These are phyloP conservation scores for Thera obeliscata DNA, from an alignment of 2,888 invertebrate species.

Conservation along the genomic window DNA sequence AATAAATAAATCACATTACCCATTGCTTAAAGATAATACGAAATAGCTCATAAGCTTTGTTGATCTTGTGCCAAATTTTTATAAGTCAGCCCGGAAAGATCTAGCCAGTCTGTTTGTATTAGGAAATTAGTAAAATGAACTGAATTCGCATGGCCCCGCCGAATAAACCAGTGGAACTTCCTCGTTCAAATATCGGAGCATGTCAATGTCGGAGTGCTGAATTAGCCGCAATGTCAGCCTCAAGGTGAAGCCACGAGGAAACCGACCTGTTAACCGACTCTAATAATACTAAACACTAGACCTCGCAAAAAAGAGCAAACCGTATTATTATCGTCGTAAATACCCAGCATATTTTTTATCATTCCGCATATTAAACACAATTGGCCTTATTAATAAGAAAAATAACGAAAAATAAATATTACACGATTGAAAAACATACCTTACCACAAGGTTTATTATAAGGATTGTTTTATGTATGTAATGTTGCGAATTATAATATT, in stretches of 20 bases:
- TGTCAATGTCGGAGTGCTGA: conserved; percentile 77
- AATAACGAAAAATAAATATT: too few species aligned
- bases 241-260: conserved; percentile 73
- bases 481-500: too few species aligned
- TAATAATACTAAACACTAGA: conserved; percentile 49
- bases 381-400: background rate
- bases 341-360: background rate
- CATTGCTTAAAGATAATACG: too few species aligned
- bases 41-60: too few species aligned
- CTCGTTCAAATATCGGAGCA: conserved; percentile 74
- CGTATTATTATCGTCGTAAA: conserved; percentile 9
- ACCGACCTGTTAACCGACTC: conserved; percentile 51
- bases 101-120: conserved; percentile 10
- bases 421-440: too few species aligned
- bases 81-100: background rate
- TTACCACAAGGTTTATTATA: too few species aligned
- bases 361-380: background rate
- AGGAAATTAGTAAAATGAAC: conserved; percentile 27
- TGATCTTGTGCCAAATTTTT: background rate
- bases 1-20: too few species aligned
- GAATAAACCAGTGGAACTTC: conserved; percentile 66
- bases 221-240: conserved; percentile 76
- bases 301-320: conserved; percentile 42
- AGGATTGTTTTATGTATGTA: too few species aligned
- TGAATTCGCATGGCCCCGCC: conserved; percentile 51